Evolutionary conservation across 2,888 invertebrate genomes (phyloP).

Genomic region (Lithophane ornitopus): DNA sequence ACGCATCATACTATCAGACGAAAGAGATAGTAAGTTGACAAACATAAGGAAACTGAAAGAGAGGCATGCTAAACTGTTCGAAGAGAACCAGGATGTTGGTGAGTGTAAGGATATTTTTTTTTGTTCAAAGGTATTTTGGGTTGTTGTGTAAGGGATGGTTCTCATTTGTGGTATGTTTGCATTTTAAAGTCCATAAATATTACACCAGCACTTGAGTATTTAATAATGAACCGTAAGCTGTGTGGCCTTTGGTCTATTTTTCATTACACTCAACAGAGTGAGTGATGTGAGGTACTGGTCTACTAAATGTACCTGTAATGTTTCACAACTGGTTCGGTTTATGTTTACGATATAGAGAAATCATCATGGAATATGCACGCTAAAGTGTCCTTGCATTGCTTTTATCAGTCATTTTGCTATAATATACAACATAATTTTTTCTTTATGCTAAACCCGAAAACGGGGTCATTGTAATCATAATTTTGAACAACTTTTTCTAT

Average conservation of each 20-base stretch:
- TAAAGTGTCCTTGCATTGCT: not conserved
- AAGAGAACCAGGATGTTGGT: constrained; percentile 93
- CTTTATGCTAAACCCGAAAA: too few species aligned
- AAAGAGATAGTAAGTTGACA: constrained; percentile 92
- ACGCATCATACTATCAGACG: constrained; percentile 92
- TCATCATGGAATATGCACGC: not conserved
- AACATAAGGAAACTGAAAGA: constrained; percentile 92
- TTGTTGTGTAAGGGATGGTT: not conserved
- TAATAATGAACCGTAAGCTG: constrained; percentile 1
- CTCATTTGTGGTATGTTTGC: constrained; percentile 14
- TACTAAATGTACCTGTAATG: not conserved
- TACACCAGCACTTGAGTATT: not conserved
- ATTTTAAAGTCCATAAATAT: not conserved
- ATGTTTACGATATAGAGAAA: not conserved
- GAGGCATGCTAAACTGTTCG: constrained; percentile 91
- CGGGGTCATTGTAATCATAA: too few species aligned
- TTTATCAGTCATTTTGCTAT: not conserved
- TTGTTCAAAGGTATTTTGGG: constrained; percentile 34
- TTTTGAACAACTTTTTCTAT: too few species aligned
- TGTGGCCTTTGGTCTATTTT: not conserved
- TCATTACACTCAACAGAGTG: not conserved
- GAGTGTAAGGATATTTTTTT: constrained; percentile 69
- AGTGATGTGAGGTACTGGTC: not conserved
- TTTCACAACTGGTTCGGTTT: not conserved
- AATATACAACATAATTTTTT: too few species aligned